Base-by-base conservation (phyloP, 2,888 invertebrate genomes). In the Nineta flava region DNA sequence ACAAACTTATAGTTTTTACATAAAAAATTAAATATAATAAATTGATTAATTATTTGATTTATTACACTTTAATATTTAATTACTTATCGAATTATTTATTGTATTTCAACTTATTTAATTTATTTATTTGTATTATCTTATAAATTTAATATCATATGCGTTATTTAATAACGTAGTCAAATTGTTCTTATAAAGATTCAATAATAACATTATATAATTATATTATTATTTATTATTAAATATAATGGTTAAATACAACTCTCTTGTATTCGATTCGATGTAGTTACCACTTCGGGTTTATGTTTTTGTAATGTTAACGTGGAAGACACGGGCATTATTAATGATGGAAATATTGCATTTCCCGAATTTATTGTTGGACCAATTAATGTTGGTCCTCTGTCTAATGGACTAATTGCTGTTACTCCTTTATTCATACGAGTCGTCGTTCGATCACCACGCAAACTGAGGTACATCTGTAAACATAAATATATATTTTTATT, bases 231-330 rank as follows among this genome's bases (percentile, higher is more conserved):
- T 26, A 26, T 26, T 38, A 13, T 38, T 38, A 38, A 38, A 38
- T 9, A 40, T 52, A 48, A 51, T 51, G 51, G 67, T 80, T 85
- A 87, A 82, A 87, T 87, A 83, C 87, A 87, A 73, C 87, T 87
- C 72, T 87, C 87, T 69, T 87, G 87, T 70, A 87, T 87, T 62
- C 86, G 79, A 72, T 87, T 87, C 55, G 87, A 87, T 54, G 87
- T 86, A 58, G 87, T 87, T 55, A 87, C 86, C 57, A 87, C 85
- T 68, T 87, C 87, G 55, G 87, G 87, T 60, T 84, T 81, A 60
- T 85, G 77, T 56, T 85, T 77, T 67, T 85, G 85, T 61, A 84
- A 83, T 53, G 84, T 83, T 52, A 85, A 72, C 53, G 84, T 83
- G 63, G 84, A 84, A 62, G 84, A 79, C 60, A 84, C 83, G 12